phyloP scores from a whole-genome alignment of 2,797 vertebrate species.

The Cyprinella venusta region DNA sequence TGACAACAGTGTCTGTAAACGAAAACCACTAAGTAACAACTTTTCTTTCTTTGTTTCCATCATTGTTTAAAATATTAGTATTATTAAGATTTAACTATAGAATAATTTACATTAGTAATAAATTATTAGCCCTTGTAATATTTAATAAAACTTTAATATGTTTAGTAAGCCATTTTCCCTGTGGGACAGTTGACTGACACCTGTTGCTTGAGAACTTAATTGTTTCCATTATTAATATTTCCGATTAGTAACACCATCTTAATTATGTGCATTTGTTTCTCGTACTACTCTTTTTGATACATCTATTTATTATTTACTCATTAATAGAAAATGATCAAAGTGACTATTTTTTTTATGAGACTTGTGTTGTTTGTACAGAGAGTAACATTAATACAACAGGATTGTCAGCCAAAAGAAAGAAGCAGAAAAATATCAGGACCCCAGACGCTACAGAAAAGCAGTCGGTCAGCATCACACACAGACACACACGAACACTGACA shows the following conservation, averaged over 20 bases:
- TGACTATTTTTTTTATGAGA: background rate
- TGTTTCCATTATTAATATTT: no score
- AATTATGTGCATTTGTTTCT: background rate
- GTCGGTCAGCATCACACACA: constrained; percentile 65
- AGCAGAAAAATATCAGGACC: constrained; percentile 63
- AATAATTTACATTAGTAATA: no score
- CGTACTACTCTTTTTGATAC: background rate
- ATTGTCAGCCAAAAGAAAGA: constrained; percentile 61
- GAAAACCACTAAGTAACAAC: no score
- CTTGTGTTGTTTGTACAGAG: constrained; percentile 60
- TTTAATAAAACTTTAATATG: no score
- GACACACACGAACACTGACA: background rate
- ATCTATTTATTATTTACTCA: background rate
- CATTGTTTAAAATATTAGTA: no score
- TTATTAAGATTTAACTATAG: no score
- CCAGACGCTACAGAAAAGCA: constrained; percentile 64
- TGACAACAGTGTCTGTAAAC: no score
- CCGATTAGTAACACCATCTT: background rate
- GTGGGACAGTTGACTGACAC: no score
- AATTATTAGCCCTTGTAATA: background rate
- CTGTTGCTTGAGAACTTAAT: background rate
- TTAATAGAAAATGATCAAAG: background rate
- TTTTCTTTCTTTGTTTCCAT: no score
- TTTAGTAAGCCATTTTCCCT: no score
- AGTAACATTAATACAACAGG: constrained; percentile 62